These are phyloP conservation scores for Chinchilla lanigera DNA, from an alignment of 2,113 vertebrate genomes.

Conservation along the genomic window DNA sequence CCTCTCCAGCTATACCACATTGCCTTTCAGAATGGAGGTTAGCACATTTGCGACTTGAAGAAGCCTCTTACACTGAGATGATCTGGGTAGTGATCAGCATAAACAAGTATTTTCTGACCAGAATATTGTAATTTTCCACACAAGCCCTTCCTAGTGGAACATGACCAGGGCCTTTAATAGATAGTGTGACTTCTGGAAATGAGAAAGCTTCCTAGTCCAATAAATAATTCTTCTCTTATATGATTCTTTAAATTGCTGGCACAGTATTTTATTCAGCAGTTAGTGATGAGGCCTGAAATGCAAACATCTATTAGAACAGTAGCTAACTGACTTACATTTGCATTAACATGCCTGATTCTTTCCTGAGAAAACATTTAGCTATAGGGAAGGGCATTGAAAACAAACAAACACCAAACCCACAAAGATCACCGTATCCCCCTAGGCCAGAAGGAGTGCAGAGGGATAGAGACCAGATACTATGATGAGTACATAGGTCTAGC, in stretches of 20 bases:
- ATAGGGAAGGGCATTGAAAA: neutral
- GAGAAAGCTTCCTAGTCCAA: neutral
- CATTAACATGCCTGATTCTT: neutral
- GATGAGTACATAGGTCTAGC: neutral
- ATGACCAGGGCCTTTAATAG: neutral
- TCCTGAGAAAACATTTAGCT: neutral
- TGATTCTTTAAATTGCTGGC: constrained; percentile 4
- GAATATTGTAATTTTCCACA: constrained; percentile 45
- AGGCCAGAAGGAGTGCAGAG: neutral
- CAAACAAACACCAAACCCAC: neutral
- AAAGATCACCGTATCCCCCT: neutral
- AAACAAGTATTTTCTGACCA: constrained; percentile 49
- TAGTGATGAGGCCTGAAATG: neutral
- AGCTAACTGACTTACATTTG: neutral
- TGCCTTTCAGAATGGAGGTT: constrained; percentile 16
- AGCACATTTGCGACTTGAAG: neutral
- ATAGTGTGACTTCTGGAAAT: neutral
- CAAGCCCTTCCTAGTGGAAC: constrained; percentile 23
- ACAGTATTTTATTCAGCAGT: neutral
- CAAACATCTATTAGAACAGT: neutral
- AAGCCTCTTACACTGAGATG: constrained; percentile 22
- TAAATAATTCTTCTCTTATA: constrained; percentile 8
- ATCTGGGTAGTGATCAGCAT: constrained; percentile 42
- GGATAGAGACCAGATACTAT: neutral
- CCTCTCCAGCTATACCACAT: neutral